Evolutionary conservation across 2,797 vertebrate species (phyloP), one percentile per base, ranked within the genome.

Genomic region (Streptopelia turtur): DNA sequence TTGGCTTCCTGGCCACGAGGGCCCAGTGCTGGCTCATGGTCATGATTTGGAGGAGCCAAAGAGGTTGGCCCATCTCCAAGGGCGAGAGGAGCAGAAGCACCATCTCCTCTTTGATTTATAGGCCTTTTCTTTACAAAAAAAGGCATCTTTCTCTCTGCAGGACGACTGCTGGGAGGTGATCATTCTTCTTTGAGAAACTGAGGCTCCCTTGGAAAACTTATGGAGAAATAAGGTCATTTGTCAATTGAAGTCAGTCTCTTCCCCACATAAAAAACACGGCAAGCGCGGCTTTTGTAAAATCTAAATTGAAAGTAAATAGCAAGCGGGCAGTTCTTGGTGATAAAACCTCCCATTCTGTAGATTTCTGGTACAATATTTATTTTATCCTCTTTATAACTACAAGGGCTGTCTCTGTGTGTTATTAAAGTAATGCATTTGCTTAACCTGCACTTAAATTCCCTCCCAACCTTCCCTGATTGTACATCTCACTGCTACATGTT

Each of bases 231-330:
- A 85, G 96, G 94, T 93, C 95, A 83, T 97, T 96, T 95, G 95
- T 97, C 97, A 97, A 80, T 86, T 90, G 91, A 70, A 95, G 92
- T 94, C 95, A 75, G 89, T 89, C 87, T 90, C 87, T 79, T 69
- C 94, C 80, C 60, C 94, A 84, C 93, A 91, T 90, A 96, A 96
- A 97, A 95, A 95, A 83, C 94, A 94, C 41, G 92, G 95, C 96
- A 72, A 97, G 95, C 70, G 92, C 94, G 93, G 95, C 95, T 97
- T 97, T 97, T 96, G 89, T 63, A 92, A 97, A 97, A 95, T 75
- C 97, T 96, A 98, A 98, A 98, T 97, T 96, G 97, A 98, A 98
- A 97, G 97, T 95, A 98, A 98, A 98, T 96, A 98, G 96, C 84
- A 90, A 87, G 43, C 66, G 93, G 97, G 97, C 96, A 96, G 96